phyloP scores from a whole-genome alignment of 1,140 invertebrate species.

The Diachasmimorpha longicaudata region DNA sequence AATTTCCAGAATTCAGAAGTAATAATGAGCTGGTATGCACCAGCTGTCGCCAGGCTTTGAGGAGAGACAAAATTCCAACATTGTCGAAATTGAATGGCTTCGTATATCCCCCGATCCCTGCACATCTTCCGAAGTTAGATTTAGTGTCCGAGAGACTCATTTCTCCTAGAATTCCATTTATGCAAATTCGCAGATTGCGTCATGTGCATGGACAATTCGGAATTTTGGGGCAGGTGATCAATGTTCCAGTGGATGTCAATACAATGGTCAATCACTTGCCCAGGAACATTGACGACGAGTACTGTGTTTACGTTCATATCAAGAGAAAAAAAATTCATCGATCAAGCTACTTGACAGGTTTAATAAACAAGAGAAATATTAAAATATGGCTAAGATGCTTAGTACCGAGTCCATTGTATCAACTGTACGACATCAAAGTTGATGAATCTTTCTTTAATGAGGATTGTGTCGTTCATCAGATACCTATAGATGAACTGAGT shows the following conservation, averaged over 20 bases:
- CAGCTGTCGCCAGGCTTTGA: constrained; percentile 23
- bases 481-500: constrained; percentile 27
- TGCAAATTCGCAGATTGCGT: constrained; percentile 50
- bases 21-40: constrained; percentile 27
- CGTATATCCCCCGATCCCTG: constrained; percentile 29
- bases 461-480: neutral
- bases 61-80: constrained; percentile 26
- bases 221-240: constrained; percentile 51
- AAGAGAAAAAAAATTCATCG: constrained; percentile 43
- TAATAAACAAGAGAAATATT: constrained; percentile 30
- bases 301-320: constrained; percentile 43
- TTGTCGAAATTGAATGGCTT: constrained; percentile 36
- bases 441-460: constrained; percentile 14
- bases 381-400: constrained; percentile 33
- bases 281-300: constrained; percentile 46
- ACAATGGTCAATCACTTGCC: constrained; percentile 50
- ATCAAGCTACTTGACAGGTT: constrained; percentile 30
- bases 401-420: constrained; percentile 28
- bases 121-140: constrained; percentile 40
- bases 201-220: constrained; percentile 44
- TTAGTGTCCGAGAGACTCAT: constrained; percentile 50
- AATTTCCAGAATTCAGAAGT: constrained; percentile 16
- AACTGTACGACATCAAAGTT: constrained; percentile 20
- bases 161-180: constrained; percentile 40
- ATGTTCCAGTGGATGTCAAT: constrained; percentile 49